Evolutionary conservation across 2,888 invertebrate species (phyloP).

Genomic region (Tromatobia lineatoria): DNA sequence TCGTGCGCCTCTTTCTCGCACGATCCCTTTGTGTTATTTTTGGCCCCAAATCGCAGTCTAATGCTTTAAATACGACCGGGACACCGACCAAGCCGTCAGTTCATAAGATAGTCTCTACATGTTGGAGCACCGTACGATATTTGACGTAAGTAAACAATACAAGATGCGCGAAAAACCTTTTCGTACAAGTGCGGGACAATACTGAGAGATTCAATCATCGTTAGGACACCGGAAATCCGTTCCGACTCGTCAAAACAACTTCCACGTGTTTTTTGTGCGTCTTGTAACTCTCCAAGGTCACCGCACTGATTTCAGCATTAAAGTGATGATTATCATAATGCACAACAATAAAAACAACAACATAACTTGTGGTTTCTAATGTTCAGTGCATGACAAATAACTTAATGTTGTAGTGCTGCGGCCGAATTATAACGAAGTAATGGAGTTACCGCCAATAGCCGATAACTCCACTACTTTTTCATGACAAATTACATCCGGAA

Average conservation of each 20-base stretch:
- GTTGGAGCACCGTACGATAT: constrained; percentile 84
- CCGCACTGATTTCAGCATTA: not conserved
- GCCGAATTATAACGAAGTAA: too few relatives aligned
- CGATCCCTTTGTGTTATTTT: constrained; percentile 85
- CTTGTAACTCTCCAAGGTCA: not conserved
- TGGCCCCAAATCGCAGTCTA: constrained; percentile 80
- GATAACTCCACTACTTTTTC: too few relatives aligned
- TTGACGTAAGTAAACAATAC: constrained; percentile 83
- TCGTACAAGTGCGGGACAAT: not conserved
- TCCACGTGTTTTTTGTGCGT: not conserved
- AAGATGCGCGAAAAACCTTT: constrained; percentile 33
- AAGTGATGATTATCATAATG: not conserved
- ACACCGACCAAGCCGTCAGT: constrained; percentile 82
- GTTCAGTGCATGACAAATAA: not conserved
- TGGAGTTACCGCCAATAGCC: too few relatives aligned
- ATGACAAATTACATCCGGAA: not conserved
- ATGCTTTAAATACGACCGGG: constrained; percentile 85
- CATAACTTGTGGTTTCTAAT: not conserved
- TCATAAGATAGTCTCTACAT: constrained; percentile 78
- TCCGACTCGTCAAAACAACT: not conserved
- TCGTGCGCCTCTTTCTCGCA: constrained; percentile 51
- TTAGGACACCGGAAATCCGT: not conserved
- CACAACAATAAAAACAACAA: not conserved
- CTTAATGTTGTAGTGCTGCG: too few relatives aligned
- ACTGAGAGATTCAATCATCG: not conserved